These are phyloP conservation scores for Hippocampus zosterae DNA, from an alignment of 2,113 vertebrate species.

Conservation along the genomic window DNA sequence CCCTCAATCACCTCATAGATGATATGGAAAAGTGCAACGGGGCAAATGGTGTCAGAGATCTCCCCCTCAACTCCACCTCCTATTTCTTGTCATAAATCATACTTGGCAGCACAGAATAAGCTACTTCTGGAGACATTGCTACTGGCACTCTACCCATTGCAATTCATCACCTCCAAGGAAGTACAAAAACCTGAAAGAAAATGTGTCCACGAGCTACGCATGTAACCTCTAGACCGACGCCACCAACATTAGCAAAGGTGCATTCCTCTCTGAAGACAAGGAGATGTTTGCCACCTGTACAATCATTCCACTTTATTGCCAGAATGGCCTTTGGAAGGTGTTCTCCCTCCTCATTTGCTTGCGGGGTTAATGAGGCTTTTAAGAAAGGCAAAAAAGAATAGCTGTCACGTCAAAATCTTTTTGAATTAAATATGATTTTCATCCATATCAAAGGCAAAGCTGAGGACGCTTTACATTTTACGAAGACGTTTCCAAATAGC, in stretches of 20 bases:
- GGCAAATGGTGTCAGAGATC: slow-evolving; percentile 71
- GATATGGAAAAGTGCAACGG: slow-evolving; percentile 64
- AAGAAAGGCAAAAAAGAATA: slow-evolving; percentile 27
- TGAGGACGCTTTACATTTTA: slow-evolving; percentile 3
- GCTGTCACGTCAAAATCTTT: slow-evolving; percentile 23
- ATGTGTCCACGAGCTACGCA: slow-evolving; percentile 36
- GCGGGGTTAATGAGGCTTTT: slow-evolving; percentile 37
- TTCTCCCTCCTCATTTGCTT: slow-evolving; percentile 54
- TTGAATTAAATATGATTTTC: slow-evolving; percentile 19
- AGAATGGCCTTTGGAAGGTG: slow-evolving; percentile 43
- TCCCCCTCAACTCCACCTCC: slow-evolving; percentile 32
- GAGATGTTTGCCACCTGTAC: slow-evolving; percentile 45
- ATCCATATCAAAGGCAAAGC: slow-evolving; percentile 9
- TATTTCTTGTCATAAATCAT: slow-evolving; percentile 73
- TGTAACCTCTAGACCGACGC: slow-evolving; percentile 48
- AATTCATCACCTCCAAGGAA: slow-evolving; percentile 72
- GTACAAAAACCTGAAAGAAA: slow-evolving; percentile 47
- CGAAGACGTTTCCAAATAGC: slow-evolving; percentile 2
- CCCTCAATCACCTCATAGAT: slow-evolving; percentile 57
- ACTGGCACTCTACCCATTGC: slow-evolving; percentile 68
- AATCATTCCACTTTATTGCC: slow-evolving; percentile 48
- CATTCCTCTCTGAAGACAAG: slow-evolving; percentile 39
- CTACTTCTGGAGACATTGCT: slow-evolving; percentile 68
- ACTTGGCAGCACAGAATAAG: slow-evolving; percentile 74
- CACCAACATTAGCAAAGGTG: slow-evolving; percentile 51